Base-by-base conservation (phyloP, 2,888 invertebrate genomes). In the Conchocele bisecta region DNA sequence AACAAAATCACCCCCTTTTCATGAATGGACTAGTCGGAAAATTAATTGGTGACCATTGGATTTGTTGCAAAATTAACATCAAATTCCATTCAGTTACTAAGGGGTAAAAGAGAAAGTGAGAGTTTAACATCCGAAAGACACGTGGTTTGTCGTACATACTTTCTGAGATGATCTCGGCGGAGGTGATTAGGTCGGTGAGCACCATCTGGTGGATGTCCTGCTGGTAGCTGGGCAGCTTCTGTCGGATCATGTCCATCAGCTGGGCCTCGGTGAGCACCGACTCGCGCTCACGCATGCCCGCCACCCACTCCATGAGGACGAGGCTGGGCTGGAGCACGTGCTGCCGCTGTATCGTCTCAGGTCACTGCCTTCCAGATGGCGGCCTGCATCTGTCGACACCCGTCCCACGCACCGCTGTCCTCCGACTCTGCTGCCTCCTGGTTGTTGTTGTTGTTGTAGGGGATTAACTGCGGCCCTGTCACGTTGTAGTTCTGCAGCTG, bases 401-500 rank as follows among this genome's bases (percentile, higher is more conserved):
- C 58, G n/a, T n/a, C n/a, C n/a, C n/a, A n/a, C 42, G 22, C 53
- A 4, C 54, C 24, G 24, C 22, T 35, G 39, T 66, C 67, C 6
- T 42, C 33, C 13, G 61, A 44, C 24, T 60, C 11, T 4, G 26
- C 22, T n/a, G n/a, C n/a, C n/a, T n/a, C n/a, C n/a, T n/a, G n/a
- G n/a, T n/a, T n/a, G n/a, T n/a, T n/a, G 5, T 24, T 56, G 9
- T 42, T 31, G 9, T 63, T 44, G 22, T 66, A 17, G 44, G 60
- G 56, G 42, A 81, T 59, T 9, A 83, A 51, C 56, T 80, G 70
- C 35, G 83, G 83, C 17, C 70, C 75, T 29, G 71, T 61, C 17
- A 83, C 81, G 50, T 75, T 78, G 44, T 75, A 82, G 46, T 75
- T 80, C 22, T 75, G 71, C n/a, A 83, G 66, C 35, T 80, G 76